Evolutionary conservation across 2,113 vertebrate genomes (phyloP), one percentile per base, ranked within the genome.

Genomic region (Apteryx owenii): DNA sequence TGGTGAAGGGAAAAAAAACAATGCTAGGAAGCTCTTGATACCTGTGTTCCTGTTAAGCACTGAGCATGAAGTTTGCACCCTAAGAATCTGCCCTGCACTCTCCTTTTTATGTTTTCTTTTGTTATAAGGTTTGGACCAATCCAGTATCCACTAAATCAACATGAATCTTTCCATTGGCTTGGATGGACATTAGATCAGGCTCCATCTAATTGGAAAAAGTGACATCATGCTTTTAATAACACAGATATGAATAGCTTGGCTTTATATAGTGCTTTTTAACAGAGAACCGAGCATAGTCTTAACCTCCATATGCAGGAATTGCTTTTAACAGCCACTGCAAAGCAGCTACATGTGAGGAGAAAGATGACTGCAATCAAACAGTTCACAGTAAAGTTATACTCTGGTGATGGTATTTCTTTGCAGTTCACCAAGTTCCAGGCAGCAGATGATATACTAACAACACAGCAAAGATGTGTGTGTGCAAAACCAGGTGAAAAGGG

Each of bases 161-260:
- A 19, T 58, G 40, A 85, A 53, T 38, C 44, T 85, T 94, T 82
- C 62, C 53, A 53, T 89, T 66, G 65, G 81, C 75, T 85, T 85
- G 40, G 14, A 75, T 5, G 6, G 72, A 62, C n/a, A 10, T 85
- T 72, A 65, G 70, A 85, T 80, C 66, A 69, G 29, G 44, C 53
- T 89, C 38, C 71, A 81, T 54, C 81, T 92, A 78, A 73, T 70
- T 91, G 91, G 90, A 92, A 97, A 85, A 95, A 91, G 33, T 91
- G 89, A 95, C 79, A 70, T 69, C 71, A 88, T 2, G 3, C 28
- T 95, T 92, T 71, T 89, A 87, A 87, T 66, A 97, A 88, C 60
- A 92, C 40, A 88, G 70, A 85, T 85, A 82, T 81, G 42, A 90
- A 69, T 62, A 61, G n/a, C 18, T 85, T 73, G 62, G 58, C 62